Conservation (phyloP, 1,140 invertebrate species). For the Platorchestia sp. region DNA sequence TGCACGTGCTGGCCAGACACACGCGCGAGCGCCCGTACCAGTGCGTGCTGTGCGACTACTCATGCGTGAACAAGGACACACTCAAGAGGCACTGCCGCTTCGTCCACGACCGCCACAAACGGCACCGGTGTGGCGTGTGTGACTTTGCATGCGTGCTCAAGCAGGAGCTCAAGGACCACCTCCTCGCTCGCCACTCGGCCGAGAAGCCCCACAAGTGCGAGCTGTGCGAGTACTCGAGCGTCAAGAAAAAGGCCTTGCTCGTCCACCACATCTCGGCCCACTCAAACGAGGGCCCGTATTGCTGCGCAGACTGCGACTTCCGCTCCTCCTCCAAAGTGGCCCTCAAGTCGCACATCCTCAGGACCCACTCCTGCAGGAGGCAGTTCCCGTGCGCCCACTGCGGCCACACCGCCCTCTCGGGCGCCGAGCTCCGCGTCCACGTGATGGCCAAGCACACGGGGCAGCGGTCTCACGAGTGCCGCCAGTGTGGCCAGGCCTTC, state of each 20-base stretch:
- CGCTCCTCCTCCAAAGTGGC: not conserved
- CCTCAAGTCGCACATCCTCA: not conserved
- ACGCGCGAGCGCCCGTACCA: not conserved
- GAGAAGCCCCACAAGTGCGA: conserved; percentile 4
- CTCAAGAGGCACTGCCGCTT: not conserved
- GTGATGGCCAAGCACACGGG: not conserved
- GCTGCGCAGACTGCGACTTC: not conserved
- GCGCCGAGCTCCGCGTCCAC: not conserved
- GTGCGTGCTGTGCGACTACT: not conserved
- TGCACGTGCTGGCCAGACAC: not conserved
- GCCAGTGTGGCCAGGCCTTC: not conserved
- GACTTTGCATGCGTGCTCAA: not conserved
- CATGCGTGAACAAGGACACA: not conserved
- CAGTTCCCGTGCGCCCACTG: not conserved
- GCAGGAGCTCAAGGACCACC: not conserved
- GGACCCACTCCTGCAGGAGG: not conserved
- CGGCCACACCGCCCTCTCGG: not conserved
- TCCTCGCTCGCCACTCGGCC: not conserved
- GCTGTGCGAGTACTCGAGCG: not conserved
- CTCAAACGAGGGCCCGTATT: not conserved
- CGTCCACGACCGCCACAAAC: not conserved
- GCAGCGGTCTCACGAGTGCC: not conserved
- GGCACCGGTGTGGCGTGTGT: not conserved
- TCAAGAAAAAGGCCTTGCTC: not conserved
- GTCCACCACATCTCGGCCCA: not conserved